A percentile compares a stretch with the other conserved stretches of the same genome.
Evolutionary conservation across 2,797 vertebrate genomes (phyloP).

Genomic region (Nasua narica): DNA sequence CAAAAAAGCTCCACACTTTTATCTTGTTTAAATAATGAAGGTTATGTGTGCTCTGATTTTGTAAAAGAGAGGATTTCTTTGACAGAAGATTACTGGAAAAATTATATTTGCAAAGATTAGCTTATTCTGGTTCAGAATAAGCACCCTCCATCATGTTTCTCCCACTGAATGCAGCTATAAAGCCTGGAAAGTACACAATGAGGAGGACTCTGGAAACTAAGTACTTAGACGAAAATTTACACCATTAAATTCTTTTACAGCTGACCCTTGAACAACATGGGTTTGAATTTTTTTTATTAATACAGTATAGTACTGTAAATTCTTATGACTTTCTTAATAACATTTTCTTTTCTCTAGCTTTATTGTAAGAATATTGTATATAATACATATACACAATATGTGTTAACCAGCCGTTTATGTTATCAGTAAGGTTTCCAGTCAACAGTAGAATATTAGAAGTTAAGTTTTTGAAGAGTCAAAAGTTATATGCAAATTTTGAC

Average conservation of each 20-base stretch:
- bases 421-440: not conserved
- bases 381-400: not conserved
- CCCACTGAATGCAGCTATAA: no score
- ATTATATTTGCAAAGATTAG: not conserved
- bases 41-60: not conserved
- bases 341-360: not conserved
- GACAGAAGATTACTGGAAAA: not conserved
- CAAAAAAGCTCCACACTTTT: not conserved
- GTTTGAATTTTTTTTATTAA: not conserved
- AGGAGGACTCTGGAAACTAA: not conserved
- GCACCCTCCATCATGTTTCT: not conserved
- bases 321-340: not conserved
- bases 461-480: not conserved
- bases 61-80: conserved; percentile 17
- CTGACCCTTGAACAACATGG: not conserved
- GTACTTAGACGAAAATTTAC: not conserved
- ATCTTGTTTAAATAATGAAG: not conserved
- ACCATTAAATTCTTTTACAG: not conserved
- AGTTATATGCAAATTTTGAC: not conserved
- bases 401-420: not conserved
- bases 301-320: not conserved
- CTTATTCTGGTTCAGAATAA: not conserved
- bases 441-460: not conserved
- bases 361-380: not conserved
- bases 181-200: not conserved